Base-by-base conservation (phyloP, 2,797 vertebrate genomes). In the Petrocephalus sullivani region DNA sequence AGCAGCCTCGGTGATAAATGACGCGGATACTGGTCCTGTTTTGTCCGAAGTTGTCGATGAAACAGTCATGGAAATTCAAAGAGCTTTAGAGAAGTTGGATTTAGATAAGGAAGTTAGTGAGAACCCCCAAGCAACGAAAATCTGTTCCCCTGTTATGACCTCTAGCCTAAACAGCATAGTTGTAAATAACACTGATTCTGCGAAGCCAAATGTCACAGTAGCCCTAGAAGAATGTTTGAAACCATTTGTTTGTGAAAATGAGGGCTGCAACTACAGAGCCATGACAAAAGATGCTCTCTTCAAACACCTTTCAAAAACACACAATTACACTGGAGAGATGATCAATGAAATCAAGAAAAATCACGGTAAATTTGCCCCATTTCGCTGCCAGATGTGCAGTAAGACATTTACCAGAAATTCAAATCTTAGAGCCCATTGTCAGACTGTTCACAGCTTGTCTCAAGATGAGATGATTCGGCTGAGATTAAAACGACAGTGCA, bases 371-470 rank as follows among this genome's bases (percentile, higher is more conserved):
- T 98, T 97, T 88, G 97, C 98, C 28, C 98, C 98, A 0, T 99
- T 98, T 92, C 96, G 96, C 91, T 99, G 98, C 93, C 94, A 97
- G 89, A 96, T 96, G 87, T 99, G 98, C 91, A 95, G 93, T 56
- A 99, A 99, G 95, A 95, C 97, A 0, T 99, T 98, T 92, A 99
- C 98, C 2, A 96, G 98, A 56, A 99, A 99, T 93, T 99, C 98
- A 28, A 99, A 99, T 91, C 98, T 99, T 86, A 96, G 97, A 85
- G 95, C 96, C n/a, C 98, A 99, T 91, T 99, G 97, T 92, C 96
- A 96, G 49, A 94, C 97, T 9, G 95, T 96, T 86, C 98, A 99
- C 94, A 96, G 96, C 91, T 95, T 98, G 89, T 95, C 97, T 0
- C 94, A 94, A 7, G 94, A 98, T 88, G 97, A 99, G 93, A 97